Evolutionary conservation across 92 coral and sea anemone species (phyloP).

Genomic region (Paragorgia papillata): DNA sequence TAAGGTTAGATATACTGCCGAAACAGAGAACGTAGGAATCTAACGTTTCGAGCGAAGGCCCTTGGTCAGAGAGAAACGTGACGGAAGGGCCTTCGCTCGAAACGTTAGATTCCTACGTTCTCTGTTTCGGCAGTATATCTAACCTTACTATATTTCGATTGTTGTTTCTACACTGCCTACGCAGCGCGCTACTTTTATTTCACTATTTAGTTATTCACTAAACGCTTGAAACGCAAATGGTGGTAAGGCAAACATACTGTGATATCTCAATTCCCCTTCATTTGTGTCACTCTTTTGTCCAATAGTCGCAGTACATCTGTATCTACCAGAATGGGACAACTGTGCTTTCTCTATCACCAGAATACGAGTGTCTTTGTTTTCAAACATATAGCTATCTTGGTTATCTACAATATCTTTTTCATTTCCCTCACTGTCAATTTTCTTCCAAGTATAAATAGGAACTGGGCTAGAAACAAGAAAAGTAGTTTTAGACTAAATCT

Average conservation of each 20-base stretch:
- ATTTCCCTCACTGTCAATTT: conserved; percentile 27
- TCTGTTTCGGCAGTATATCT: no score
- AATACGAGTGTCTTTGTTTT: conserved; percentile 4
- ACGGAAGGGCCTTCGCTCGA: no score
- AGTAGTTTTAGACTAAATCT: not conserved
- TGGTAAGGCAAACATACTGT: conserved; percentile 6
- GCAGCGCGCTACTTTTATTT: no score
- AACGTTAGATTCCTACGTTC: no score
- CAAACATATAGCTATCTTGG: conserved; percentile 36
- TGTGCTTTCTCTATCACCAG: conserved; percentile 3
- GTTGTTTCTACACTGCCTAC: no score
- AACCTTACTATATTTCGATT: no score
- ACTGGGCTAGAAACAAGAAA: conserved; percentile 28
- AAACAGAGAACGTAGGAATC: no score
- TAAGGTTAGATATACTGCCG: no score
- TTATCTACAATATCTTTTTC: conserved; percentile 36
- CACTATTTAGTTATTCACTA: no score
- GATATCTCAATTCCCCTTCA: conserved; percentile 5
- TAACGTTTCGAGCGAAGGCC: no score
- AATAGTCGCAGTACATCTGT: conserved; percentile 28
- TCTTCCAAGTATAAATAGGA: conserved; percentile 42
- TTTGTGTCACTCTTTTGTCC: conserved; percentile 2
- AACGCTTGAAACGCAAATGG: no score
- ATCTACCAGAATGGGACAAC: conserved; percentile 8
- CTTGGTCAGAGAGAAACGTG: no score